Percentiles rank a stretch among this genome's conserved stretches.
Evolutionary conservation across 2,113 vertebrate genomes (phyloP).

Genomic region (Malurus elegans): DNA sequence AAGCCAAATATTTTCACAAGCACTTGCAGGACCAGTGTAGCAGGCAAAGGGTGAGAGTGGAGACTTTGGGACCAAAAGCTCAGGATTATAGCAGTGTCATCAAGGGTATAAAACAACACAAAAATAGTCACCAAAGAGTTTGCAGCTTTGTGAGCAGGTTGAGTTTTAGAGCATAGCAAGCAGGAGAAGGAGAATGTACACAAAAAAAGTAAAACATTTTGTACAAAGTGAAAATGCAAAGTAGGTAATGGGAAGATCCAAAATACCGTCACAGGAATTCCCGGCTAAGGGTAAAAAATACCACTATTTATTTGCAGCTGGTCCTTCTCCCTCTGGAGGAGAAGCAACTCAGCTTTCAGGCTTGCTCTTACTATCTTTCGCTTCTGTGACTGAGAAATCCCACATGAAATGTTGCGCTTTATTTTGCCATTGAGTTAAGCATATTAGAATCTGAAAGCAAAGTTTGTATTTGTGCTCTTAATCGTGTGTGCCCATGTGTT

Average conservation of each 20-base stretch:
- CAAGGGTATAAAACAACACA: background rate
- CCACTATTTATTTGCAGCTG: background rate
- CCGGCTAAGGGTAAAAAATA: background rate
- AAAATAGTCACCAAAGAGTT: background rate
- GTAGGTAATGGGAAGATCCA: background rate
- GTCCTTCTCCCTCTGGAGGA: background rate
- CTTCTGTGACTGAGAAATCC: background rate
- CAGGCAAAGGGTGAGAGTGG: background rate
- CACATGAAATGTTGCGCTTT: background rate
- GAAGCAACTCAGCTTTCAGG: background rate
- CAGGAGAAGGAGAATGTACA: background rate
- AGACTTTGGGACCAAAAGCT: background rate
- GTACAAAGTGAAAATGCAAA: background rate
- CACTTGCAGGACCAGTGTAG: background rate
- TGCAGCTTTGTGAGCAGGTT: background rate
- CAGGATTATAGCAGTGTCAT: background rate
- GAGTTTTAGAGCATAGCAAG: background rate
- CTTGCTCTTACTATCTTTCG: background rate
- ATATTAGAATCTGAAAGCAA: background rate
- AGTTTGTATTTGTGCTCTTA: background rate
- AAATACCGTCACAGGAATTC: background rate
- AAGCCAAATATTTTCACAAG: background rate
- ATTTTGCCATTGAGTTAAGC: background rate
- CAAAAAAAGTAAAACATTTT: background rate
- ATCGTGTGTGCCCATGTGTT: fast-evolving